Conservation (phyloP, 2,797 vertebrate genomes). For the Trachops cirrhosus region DNA sequence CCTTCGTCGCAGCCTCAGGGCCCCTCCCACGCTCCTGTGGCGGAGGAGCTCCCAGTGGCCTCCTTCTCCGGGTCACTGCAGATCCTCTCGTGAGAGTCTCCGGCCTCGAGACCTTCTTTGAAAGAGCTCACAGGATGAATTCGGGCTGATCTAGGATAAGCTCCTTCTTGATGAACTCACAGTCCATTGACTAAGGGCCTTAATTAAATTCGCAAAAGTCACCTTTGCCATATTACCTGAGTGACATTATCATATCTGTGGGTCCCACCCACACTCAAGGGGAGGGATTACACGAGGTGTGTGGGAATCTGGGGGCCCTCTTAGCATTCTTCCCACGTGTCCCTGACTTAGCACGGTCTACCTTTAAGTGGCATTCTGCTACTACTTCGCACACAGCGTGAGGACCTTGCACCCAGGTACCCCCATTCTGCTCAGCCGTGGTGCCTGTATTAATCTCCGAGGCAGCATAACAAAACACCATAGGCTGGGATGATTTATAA, state of each 20-base stretch:
- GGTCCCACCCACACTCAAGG: not conserved
- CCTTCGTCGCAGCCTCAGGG: not conserved
- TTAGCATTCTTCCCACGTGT: not conserved
- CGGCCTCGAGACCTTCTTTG: not conserved
- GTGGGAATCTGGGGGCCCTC: not conserved
- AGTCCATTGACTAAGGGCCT: not conserved
- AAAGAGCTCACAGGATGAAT: not conserved
- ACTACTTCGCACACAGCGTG: rapidly evolving
- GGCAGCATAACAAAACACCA: not conserved
- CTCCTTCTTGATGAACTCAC: not conserved
- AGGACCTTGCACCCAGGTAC: rapidly evolving
- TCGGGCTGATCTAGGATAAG: not conserved
- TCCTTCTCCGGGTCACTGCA: not conserved
- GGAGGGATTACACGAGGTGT: not conserved
- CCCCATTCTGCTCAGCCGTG: not conserved
- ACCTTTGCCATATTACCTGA: not conserved
- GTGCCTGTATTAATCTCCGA: not conserved
- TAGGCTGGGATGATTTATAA: not conserved
- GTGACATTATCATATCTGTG: not conserved
- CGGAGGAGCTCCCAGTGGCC: not conserved
- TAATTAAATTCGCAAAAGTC: not conserved
- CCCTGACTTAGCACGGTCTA: not conserved
- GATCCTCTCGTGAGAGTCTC: not conserved
- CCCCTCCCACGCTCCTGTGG: not conserved
- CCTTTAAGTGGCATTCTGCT: too few species aligned